Evolutionary conservation across 1,140 invertebrate genomes (phyloP).

Genomic region (Grapholita molesta): DNA sequence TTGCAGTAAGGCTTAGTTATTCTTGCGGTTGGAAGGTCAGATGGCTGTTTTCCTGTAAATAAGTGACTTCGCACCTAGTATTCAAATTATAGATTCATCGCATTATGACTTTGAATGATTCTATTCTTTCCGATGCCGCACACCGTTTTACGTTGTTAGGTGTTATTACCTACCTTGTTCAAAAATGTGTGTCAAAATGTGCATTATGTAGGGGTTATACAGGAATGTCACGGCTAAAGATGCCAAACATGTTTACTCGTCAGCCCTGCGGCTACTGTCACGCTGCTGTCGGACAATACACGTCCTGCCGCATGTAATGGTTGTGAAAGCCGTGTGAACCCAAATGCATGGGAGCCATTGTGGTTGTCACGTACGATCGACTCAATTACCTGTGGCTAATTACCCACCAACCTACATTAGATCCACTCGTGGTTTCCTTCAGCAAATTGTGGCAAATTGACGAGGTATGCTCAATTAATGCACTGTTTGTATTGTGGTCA

Average conservation of each 20-base stretch:
- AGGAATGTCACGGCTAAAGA: neutral
- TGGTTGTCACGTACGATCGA: conserved; percentile 44
- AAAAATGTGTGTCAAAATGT: neutral
- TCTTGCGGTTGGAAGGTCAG: no score
- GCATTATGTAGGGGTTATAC: neutral
- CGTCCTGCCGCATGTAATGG: conserved; percentile 52
- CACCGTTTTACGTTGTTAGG: no score
- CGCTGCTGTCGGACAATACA: conserved; percentile 28
- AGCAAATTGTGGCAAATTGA: conserved; percentile 32
- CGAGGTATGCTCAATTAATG: conserved; percentile 3
- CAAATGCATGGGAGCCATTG: conserved; percentile 45
- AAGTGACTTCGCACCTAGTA: no score
- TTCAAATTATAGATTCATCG: no score
- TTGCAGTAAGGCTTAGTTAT: no score
- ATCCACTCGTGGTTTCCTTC: conserved; percentile 40
- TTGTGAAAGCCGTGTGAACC: conserved; percentile 61
- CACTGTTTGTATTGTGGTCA: conserved; percentile 18
- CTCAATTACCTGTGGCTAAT: conserved; percentile 58
- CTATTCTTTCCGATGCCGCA: no score
- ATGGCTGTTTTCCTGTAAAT: no score
- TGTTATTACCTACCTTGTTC: neutral
- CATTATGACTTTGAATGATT: no score
- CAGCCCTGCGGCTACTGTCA: conserved; percentile 17
- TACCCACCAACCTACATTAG: conserved; percentile 39
- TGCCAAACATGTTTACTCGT: neutral